Evolutionary conservation across 2,113 vertebrate species (phyloP), one percentile per base, ranked within the genome.

Genomic region (Mungos mungo): DNA sequence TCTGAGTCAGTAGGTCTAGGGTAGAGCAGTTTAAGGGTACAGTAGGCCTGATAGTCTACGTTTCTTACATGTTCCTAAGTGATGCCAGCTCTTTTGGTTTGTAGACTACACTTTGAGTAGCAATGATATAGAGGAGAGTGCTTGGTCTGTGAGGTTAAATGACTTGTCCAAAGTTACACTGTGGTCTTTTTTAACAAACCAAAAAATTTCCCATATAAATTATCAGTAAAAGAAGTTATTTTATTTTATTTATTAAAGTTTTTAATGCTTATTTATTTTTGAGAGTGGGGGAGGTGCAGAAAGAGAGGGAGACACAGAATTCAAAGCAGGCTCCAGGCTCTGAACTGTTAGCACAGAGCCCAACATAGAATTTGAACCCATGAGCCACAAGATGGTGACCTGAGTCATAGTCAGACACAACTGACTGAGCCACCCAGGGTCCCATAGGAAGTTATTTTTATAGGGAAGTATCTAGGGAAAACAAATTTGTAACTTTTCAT

Each of bases 31-130:
- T 41, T 69, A 5, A 21, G 7, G 4, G 4, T 52, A 31, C 33
- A 88, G 21, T 77, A 77, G 18, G 1, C 47, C 2, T 41, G 7
- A 33, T 47, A 45, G 5, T 77, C n/a, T 83, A 31, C 29, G 11
- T 95, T 87, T 95, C 41, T 95, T 47, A 35, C 27, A 57, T 63
- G 54, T 21, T 93, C 47, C 50, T 29, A 84, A 27, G 16, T 85
- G 66, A 69, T 71, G 63, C 16, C 41, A 94, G 0, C 68, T 90
- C 54, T 97, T 38, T 68, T 93, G 50, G 27, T 57, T 88, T 95
- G 29, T 90, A 84, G 52, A 86, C 25, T 63, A 76, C 33, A 81
- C 33, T 97, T 91, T 95, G 83, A 90, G 63, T 35, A 90, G 47
- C 52, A 90, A 80, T 10, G 25, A 13, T 82, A 38, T 60, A 66